A percentile compares a stretch with the other conserved stretches of the same genome.
Conservation (phyloP, 2,113 vertebrate genomes). For the Piprites chloris region DNA sequence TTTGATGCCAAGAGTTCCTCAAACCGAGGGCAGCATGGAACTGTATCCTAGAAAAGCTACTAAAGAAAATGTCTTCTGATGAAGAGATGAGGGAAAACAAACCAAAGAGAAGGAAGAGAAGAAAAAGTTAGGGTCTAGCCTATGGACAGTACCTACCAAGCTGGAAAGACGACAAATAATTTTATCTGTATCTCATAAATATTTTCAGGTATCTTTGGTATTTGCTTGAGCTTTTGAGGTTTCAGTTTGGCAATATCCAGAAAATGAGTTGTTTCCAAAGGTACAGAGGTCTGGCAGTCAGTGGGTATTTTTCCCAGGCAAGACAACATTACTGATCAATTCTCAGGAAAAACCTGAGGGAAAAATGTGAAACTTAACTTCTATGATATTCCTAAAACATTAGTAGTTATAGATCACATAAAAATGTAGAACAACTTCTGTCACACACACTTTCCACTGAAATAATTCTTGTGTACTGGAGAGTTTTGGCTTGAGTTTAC, state of each 20-base stretch:
- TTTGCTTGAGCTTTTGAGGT: not conserved
- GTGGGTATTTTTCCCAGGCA: not conserved
- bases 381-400: not conserved
- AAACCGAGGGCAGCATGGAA: not conserved
- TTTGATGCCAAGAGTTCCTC: not conserved
- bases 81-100: not conserved
- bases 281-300: not conserved
- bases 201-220: not conserved
- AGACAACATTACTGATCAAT: not conserved
- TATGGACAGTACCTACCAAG: not conserved
- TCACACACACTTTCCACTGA: not conserved
- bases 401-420: not conserved
- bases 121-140: not conserved
- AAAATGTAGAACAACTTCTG: not conserved
- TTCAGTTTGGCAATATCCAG: not conserved
- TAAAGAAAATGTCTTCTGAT: not conserved
- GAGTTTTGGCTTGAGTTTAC: not conserved
- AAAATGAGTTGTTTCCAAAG: not conserved
- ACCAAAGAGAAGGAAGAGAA: accelerated
- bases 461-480: not conserved
- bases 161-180: not conserved
- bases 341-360: not conserved
- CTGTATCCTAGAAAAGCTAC: not conserved
- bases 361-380: not conserved
- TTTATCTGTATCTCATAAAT: not conserved